Percentiles rank a stretch among this genome's conserved stretches.
Conservation (phyloP, 2,797 vertebrate species). For the Acomys russatus region DNA sequence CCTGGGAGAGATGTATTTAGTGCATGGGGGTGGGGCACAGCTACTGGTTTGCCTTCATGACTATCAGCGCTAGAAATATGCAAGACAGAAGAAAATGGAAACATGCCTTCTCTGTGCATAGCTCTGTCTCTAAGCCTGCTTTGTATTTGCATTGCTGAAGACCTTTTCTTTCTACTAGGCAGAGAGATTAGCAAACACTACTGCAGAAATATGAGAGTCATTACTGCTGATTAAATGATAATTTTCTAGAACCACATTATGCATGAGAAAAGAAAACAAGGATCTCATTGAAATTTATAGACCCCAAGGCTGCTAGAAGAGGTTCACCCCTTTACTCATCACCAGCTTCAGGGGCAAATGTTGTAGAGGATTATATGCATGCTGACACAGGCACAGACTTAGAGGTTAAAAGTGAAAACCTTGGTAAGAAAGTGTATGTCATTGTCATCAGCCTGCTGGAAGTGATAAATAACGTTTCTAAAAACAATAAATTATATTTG, state of each 20-base stretch:
- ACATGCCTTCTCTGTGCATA: not conserved
- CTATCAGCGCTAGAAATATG: not conserved
- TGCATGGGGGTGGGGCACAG: not conserved
- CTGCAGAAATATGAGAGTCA: conserved; percentile 77
- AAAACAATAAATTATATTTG: conserved; percentile 42
- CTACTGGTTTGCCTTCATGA: not conserved
- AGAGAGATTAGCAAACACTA: conserved; percentile 66
- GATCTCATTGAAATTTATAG: conserved; percentile 75
- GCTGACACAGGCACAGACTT: not conserved
- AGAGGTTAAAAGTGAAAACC: conserved; percentile 59
- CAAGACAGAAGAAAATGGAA: not conserved
- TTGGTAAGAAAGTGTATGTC: not conserved
- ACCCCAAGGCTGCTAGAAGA: conserved; percentile 12
- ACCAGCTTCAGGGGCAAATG: not conserved
- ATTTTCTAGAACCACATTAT: conserved; percentile 76
- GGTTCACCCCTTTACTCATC: conserved; percentile 45
- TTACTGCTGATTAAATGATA: conserved; percentile 83
- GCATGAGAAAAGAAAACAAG: conserved; percentile 79
- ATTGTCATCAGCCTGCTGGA: conserved; percentile 4
- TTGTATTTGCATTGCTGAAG: conserved; percentile 71
- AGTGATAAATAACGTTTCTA: conserved; percentile 37
- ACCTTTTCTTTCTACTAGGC: conserved; percentile 45
- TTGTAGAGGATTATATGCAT: not conserved
- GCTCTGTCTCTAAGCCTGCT: conserved; percentile 14
- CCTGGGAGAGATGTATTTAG: not conserved